Evolutionary conservation across 2,113 vertebrate species (phyloP), one percentile per base, ranked within the genome.

Genomic region (Pyxicephalus adspersus): DNA sequence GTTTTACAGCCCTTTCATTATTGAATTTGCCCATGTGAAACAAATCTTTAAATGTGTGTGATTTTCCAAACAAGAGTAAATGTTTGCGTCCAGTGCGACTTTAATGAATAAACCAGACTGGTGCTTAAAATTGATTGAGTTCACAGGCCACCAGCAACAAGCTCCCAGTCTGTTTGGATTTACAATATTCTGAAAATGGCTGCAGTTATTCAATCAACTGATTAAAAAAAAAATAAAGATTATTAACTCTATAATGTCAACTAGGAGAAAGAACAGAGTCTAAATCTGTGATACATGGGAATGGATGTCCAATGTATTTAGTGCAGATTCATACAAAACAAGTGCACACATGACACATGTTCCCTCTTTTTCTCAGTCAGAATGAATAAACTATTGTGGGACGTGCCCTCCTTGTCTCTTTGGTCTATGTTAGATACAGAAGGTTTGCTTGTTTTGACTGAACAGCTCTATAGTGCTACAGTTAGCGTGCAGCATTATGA

Each of bases 1-100:
- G 20, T 31, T 57, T 73, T 73, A 73, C 52, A 58, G 70, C 52
- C 70, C 54, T 34, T 31, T 73, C 70, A 73, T 73, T 73, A 73
- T 58, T 73, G 70, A 73, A 73, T 57, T 57, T 73, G 28, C n/a
- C 52, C 70, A 57, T 73, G 70, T 73, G 70, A 73, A 73, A 73
- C 70, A 34, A 54, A 73, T 57, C 57, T 58, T 34, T 73, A 58
- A 58, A 73, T 73, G 70, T 29, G 19, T 29, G 52, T n/a, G 52
- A 72, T 34, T 73, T 72, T 73, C 52, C 26, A 57, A 73, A 73
- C 70, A 73, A 57, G 70, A 57, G 70, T 19, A 57, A 58, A 73
- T 73, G 70, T 73, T 73, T 73, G 70, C 26, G 54, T 73, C 52
- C 52, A 34, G 31, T 34, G 58, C n/a, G 70, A 34, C 70, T 73